These are phyloP conservation scores for Drosophila novamexicana DNA, from an alignment of 1,140 invertebrate genomes.

Conservation along the genomic window DNA sequence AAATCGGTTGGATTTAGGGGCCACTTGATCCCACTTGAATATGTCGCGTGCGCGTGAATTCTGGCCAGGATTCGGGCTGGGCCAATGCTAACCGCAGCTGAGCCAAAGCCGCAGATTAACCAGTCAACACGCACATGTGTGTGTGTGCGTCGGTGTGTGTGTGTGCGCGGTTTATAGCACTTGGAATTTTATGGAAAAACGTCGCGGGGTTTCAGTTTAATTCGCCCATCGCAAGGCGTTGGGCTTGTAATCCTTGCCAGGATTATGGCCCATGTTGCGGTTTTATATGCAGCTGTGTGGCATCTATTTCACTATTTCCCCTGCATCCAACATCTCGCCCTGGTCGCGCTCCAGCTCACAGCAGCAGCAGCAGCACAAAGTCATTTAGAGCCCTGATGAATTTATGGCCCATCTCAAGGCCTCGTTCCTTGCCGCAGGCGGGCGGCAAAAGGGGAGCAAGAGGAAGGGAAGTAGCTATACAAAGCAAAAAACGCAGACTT, in stretches of 20 bases:
- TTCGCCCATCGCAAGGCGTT: slow-evolving; percentile 60
- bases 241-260: slow-evolving; percentile 58
- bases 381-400: slow-evolving; percentile 78
- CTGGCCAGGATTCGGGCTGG: slow-evolving; percentile 60
- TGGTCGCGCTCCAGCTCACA: not conserved
- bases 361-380: slow-evolving; percentile 50
- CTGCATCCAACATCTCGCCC: slow-evolving; percentile 16
- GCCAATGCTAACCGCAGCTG: slow-evolving; percentile 46
- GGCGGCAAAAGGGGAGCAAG: too few relatives aligned
- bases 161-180: slow-evolving; percentile 36
- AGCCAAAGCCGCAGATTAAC: slow-evolving; percentile 59
- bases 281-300: slow-evolving; percentile 56
- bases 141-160: not conserved
- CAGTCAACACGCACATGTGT: slow-evolving; percentile 27
- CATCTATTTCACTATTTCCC: slow-evolving; percentile 7
- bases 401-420: slow-evolving; percentile 63
- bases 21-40: slow-evolving; percentile 42
- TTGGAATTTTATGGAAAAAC: slow-evolving; percentile 53
- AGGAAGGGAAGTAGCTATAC: slow-evolving; percentile 1
- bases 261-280: slow-evolving; percentile 73
- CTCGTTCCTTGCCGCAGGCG: not conserved
- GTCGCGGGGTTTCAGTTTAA: slow-evolving; percentile 37
- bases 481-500: slow-evolving; percentile 29
- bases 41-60: slow-evolving; percentile 56
- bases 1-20: slow-evolving; percentile 6